Percentiles rank a stretch among this genome's conserved stretches.
phyloP scores from a whole-genome alignment of 1,140 invertebrate genomes.

The Gryllus bimaculatus region DNA sequence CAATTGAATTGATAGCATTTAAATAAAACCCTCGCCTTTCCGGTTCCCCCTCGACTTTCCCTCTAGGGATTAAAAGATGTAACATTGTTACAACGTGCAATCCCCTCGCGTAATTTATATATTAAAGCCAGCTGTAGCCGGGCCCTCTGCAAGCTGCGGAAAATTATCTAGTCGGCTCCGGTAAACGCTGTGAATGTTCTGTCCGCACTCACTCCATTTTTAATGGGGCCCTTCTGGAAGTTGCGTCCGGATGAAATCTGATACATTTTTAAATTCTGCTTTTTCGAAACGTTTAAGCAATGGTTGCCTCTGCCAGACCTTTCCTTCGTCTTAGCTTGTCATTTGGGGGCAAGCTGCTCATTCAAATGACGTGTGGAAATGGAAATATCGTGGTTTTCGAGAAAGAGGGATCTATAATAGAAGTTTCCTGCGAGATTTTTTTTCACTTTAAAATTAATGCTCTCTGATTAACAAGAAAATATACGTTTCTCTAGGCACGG shows the following conservation, averaged over 20 bases:
- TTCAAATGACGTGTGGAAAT: neutral
- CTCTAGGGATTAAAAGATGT: neutral
- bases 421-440: no score
- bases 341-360: neutral
- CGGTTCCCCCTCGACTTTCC: neutral
- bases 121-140: neutral
- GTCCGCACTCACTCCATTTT: neutral
- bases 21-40: neutral
- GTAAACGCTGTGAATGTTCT: neutral
- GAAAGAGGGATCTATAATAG: no score
- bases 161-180: neutral
- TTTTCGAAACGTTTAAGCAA: neutral
- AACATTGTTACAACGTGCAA: neutral
- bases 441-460: no score
- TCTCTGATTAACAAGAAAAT: no score
- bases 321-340: neutral
- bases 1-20: conserved; percentile 2
- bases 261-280: neutral
- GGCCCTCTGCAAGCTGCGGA: neutral
- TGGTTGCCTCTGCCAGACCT: neutral
- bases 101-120: neutral
- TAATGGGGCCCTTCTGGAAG: neutral
- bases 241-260: neutral
- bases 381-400: no score
- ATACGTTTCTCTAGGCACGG: no score